These are phyloP conservation scores for Astyanax mexicanus DNA, from an alignment of 2,797 vertebrate species.

Conservation along the genomic window DNA sequence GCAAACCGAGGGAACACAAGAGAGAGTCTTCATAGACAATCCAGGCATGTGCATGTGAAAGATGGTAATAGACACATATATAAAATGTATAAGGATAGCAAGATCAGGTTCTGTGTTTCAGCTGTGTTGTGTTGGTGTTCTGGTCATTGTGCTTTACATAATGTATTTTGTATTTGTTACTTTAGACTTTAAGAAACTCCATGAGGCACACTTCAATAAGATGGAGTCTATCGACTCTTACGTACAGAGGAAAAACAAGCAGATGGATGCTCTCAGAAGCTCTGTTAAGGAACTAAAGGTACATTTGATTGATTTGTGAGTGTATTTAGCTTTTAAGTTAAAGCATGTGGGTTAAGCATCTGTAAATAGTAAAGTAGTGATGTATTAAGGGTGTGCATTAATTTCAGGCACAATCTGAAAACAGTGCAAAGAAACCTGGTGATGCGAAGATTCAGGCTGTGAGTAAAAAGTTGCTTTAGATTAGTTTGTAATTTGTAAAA, in stretches of 20 bases:
- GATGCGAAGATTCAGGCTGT: constrained; percentile 64
- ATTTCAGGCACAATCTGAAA: constrained; percentile 70
- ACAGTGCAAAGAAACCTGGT: constrained; percentile 52
- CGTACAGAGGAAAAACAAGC: constrained; percentile 85
- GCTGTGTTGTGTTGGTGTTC: no score
- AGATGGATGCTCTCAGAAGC: constrained; percentile 73
- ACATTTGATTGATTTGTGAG: neutral
- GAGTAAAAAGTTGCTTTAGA: constrained; percentile 31
- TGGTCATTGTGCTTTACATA: no score
- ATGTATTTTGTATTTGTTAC: neutral
- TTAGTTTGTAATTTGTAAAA: neutral
- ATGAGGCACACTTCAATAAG: constrained; percentile 92
- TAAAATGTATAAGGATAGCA: neutral
- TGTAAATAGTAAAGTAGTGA: no score
- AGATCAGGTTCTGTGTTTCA: neutral
- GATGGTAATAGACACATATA: no score
- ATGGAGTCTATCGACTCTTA: constrained; percentile 96
- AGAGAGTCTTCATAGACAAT: no score
- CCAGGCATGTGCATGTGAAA: no score
- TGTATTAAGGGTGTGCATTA: no score
- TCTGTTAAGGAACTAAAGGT: constrained; percentile 85
- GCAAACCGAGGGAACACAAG: no score
- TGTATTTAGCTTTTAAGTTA: no score
- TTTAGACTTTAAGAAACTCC: constrained; percentile 93
- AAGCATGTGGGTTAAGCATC: no score